A percentile compares a stretch with the other conserved stretches of the same genome.
Conservation (phyloP, 1,140 invertebrate species). For the Frieseomelitta varia region DNA sequence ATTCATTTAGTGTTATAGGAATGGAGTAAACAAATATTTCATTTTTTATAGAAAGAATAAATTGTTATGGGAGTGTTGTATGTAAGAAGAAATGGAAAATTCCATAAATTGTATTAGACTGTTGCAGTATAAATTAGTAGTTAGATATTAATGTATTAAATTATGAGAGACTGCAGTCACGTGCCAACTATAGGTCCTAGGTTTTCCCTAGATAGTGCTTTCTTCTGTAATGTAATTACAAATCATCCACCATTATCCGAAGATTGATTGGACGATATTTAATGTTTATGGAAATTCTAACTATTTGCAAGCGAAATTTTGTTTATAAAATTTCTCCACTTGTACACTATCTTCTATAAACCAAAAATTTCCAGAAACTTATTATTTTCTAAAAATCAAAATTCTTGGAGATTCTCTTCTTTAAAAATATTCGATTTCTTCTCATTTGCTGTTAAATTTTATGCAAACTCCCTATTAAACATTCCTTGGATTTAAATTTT, state of each 20-base stretch:
- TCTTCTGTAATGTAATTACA: not conserved
- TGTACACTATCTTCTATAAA: too few species aligned
- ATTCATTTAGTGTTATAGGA: not conserved
- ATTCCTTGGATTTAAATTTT: not conserved
- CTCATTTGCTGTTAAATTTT: not conserved
- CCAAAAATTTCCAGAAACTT: too few species aligned
- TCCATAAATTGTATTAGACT: not conserved
- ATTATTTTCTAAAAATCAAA: too few species aligned
- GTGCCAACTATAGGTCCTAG: not conserved
- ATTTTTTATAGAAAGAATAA: not conserved
- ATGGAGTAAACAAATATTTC: not conserved
- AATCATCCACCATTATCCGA: not conserved
- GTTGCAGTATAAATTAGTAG: not conserved
- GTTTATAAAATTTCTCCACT: not conserved
- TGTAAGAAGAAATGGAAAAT: not conserved
- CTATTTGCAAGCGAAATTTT: not conserved
- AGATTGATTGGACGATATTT: not conserved
- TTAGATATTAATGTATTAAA: not conserved
- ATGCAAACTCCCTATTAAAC: not conserved
- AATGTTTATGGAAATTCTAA: not conserved
- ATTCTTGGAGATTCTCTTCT: not conserved
- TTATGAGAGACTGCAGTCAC: not conserved
- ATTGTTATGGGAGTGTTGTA: too few species aligned
- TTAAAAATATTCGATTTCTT: not conserved
- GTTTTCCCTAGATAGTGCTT: not conserved